Percentiles rank a stretch among this genome's conserved stretches.
Evolutionary conservation across 64 coral and sea anemone species (phyloP).

Genomic region (Actinia equina): DNA sequence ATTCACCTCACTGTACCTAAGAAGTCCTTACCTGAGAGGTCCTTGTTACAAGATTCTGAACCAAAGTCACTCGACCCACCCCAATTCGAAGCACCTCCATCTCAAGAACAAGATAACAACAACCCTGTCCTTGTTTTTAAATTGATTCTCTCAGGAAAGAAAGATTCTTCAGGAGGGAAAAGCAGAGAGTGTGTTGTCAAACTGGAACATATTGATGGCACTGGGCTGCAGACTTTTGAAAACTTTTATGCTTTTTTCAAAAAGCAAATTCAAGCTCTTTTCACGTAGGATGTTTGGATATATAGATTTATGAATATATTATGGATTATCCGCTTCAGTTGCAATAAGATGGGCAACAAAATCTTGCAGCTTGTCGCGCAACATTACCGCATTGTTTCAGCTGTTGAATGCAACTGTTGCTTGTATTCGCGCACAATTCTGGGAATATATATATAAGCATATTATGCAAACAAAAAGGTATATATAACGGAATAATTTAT

Average conservation of each 20-base stretch:
- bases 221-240: constrained; percentile 39
- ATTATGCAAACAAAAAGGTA: no score
- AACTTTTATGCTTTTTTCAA: constrained; percentile 59
- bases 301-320: background rate
- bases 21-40: background rate
- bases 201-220: constrained; percentile 33
- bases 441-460: no score
- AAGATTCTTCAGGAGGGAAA: background rate
- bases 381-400: no score
- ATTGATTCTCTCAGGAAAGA: background rate
- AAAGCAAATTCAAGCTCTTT: constrained; percentile 9
- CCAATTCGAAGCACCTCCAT: background rate
- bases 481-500: no score
- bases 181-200: constrained; percentile 12
- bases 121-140: background rate
- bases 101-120: background rate
- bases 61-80: background rate
- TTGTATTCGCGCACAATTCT: no score
- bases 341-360: no score
- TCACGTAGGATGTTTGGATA: background rate
- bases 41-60: background rate
- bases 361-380: no score
- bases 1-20: background rate
- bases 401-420: no score
- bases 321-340: no score